Evolutionary conservation across 2,797 vertebrate species (phyloP).

Genomic region (Cichlasoma orientale): DNA sequence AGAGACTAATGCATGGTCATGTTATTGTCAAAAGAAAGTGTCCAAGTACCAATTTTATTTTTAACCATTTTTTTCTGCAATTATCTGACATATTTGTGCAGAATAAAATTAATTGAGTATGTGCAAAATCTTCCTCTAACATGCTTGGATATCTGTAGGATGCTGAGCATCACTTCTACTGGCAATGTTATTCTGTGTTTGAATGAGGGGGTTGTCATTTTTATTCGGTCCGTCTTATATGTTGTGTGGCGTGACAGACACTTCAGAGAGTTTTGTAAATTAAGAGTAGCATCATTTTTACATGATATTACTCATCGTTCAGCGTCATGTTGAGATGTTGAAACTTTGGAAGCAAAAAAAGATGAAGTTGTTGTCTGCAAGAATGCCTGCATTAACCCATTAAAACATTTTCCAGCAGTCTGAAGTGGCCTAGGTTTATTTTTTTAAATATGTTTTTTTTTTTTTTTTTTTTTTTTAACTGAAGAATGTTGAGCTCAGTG

Average conservation of each 20-base stretch:
- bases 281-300: slow-evolving; percentile 76
- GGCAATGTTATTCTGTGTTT: slow-evolving; percentile 76
- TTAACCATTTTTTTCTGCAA: slow-evolving; percentile 71
- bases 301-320: slow-evolving; percentile 75
- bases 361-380: slow-evolving; percentile 77
- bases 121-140: slow-evolving; percentile 71
- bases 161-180: slow-evolving; percentile 82
- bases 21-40: slow-evolving; percentile 79
- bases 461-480: neutral
- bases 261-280: slow-evolving; percentile 77
- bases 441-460: neutral
- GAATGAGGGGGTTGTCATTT: slow-evolving; percentile 70
- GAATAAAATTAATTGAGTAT: slow-evolving; percentile 72
- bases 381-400: slow-evolving; percentile 84
- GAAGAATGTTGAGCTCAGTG: neutral
- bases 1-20: slow-evolving; percentile 81
- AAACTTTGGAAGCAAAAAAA: slow-evolving; percentile 60
- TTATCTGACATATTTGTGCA: slow-evolving; percentile 72
- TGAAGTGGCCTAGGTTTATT: slow-evolving; percentile 21
- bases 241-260: slow-evolving; percentile 76
- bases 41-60: slow-evolving; percentile 76
- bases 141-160: slow-evolving; percentile 78
- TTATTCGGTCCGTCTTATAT: slow-evolving; percentile 74
- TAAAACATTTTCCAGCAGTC: slow-evolving; percentile 83
- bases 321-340: slow-evolving; percentile 74